A percentile compares a stretch with the other conserved stretches of the same genome.
phyloP scores from a whole-genome alignment of 1,140 invertebrate genomes.

The Drosophila sturtevanti region DNA sequence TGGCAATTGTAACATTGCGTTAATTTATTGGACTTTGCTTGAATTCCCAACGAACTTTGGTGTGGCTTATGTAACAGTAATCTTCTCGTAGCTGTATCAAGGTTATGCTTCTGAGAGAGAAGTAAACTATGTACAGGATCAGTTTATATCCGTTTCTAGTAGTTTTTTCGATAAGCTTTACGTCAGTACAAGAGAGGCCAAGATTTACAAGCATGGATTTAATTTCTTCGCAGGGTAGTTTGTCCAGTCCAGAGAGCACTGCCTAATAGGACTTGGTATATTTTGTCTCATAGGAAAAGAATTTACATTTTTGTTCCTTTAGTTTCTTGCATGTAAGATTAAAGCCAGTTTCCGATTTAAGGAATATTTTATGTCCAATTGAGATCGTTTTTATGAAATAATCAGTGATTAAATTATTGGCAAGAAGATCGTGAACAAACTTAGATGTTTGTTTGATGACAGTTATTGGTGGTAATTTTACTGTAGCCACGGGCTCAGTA shows the following conservation, averaged over 20 bases:
- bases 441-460: not conserved
- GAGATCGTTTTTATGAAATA: not conserved
- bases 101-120: not conserved
- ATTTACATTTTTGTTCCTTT: conserved; percentile 1
- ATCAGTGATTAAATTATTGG: not conserved
- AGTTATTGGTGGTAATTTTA: conserved; percentile 3
- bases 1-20: not conserved
- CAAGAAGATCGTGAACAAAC: not conserved
- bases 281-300: not conserved
- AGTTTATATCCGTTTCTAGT: not conserved
- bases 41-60: conserved; percentile 3
- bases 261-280: not conserved
- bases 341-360: not conserved
- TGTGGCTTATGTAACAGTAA: not conserved
- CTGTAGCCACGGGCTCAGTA: not conserved
- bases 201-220: not conserved
- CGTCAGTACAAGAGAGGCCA: conserved; percentile 2
- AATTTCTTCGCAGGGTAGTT: not conserved
- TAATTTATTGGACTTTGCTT: not conserved
- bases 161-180: conserved; percentile 6
- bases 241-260: conserved; percentile 3
- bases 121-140: conserved; percentile 7
- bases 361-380: not conserved
- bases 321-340: conserved; percentile 1
- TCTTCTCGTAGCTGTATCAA: not conserved